A percentile compares a stretch with the other conserved stretches of the same genome.
These are phyloP conservation scores for Muscidifurax raptorellus DNA, from an alignment of 1,140 invertebrate species.

Conservation along the genomic window DNA sequence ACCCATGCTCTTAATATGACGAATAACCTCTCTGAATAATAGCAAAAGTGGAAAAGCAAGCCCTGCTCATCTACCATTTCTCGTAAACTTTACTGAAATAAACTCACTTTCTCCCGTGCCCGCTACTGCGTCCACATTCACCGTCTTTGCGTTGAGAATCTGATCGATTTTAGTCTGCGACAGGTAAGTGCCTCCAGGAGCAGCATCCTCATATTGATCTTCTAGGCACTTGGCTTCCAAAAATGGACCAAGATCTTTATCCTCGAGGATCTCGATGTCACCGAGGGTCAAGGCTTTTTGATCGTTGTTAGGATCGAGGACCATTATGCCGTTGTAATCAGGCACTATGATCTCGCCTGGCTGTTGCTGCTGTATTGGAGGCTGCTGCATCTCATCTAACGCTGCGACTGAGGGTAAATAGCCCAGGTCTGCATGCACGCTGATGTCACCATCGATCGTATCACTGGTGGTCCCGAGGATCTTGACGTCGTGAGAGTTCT, in stretches of 20 bases:
- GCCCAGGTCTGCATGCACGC: constrained; percentile 38
- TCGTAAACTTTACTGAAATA: not conserved
- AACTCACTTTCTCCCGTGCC: constrained; percentile 57
- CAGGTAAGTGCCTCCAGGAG: constrained; percentile 64
- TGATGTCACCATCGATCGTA: constrained; percentile 67
- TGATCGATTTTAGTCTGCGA: constrained; percentile 69
- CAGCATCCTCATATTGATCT: constrained; percentile 58
- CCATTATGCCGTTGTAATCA: constrained; percentile 66
- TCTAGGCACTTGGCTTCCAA: constrained; percentile 66
- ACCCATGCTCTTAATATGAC: not conserved
- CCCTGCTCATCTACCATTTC: not conserved
- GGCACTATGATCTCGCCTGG: constrained; percentile 55
- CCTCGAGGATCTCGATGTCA: constrained; percentile 67
- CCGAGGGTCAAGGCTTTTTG: constrained; percentile 61
- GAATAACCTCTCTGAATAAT: not conserved
- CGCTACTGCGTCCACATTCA: constrained; percentile 51
- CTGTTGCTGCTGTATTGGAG: constrained; percentile 45
- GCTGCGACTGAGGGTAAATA: constrained; percentile 13
- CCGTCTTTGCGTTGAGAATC: constrained; percentile 63
- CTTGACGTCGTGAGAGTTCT: constrained; percentile 72
- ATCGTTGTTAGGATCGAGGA: constrained; percentile 63
- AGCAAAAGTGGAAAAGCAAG: not conserved
- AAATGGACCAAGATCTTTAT: constrained; percentile 66
- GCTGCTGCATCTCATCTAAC: not conserved
- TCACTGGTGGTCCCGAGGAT: constrained; percentile 70